Evolutionary conservation across 2,888 invertebrate species (phyloP), one percentile per base, ranked within the genome.

Genomic region (Caenorhabditis afra): DNA sequence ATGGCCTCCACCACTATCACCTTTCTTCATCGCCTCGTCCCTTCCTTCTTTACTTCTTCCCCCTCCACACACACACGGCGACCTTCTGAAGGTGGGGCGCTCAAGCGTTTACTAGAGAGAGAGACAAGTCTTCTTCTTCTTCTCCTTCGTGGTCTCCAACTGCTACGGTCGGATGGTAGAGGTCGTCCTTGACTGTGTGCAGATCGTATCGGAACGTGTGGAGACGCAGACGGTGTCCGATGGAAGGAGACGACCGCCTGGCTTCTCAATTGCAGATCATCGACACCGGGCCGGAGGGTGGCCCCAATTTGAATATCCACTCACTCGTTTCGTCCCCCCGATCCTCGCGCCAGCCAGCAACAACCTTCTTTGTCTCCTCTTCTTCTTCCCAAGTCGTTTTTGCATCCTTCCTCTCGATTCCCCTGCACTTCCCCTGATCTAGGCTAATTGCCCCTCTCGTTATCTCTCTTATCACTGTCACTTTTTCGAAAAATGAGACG

Each of bases 211-310:
- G 45, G 22, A 45, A 39, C 22, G 16, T 10, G 37, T 1, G 39
- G 53, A 66, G 66, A 57, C 66, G 57, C 66, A 66, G 47, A 53
- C 50, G 23, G 2, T 18, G 47, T 47, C 47, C 49, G 64, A 18
- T 23, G 39, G n/a, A n/a, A n/a, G n/a, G n/a, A n/a, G n/a, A 55
- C 41, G 20, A 58, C 44, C 65, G 20, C 45, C 65, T 55, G 45
- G 66, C 66, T 66, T 66, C 66, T 66, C 66, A 66, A 66, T 66
- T 66, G 66, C 66, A 66, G 66, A 66, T 66, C 66, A 66, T 66
- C 49, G 66, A 65, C 65, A 64, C 58, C 44, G 16, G 39, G 22
- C 64, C n/a, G 29, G 14, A 2, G 47, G 41, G 52, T 50, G 52
- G 50, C 66, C 66, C 44, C 66, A 66, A 57, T 66, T 66, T 66